Evolutionary conservation across 2,113 vertebrate species (phyloP).

Genomic region (Dinomys branickii): DNA sequence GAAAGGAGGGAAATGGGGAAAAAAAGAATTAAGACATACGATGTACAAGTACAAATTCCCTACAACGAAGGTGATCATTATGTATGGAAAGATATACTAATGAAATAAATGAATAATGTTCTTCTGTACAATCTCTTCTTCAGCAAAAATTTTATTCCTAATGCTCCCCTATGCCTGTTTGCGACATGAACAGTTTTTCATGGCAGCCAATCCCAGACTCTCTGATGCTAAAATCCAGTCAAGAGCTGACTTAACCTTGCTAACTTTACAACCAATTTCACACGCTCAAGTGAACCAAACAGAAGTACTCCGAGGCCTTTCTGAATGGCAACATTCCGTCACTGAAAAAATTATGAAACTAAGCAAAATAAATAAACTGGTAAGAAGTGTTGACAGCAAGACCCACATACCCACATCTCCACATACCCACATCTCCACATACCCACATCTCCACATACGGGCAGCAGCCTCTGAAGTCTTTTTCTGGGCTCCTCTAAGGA

Average conservation of each 20-base stretch:
- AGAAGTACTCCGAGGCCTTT: not conserved
- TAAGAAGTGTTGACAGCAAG: not conserved
- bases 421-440: not conserved
- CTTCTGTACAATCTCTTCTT: not conserved
- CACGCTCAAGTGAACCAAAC: not conserved
- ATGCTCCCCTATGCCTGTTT: not conserved
- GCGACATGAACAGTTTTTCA: not conserved
- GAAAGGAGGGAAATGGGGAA: not conserved
- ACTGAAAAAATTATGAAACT: not conserved
- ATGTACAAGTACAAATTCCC: not conserved
- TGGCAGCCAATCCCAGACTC: not conserved
- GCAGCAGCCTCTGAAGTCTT: not conserved
- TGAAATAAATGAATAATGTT: not conserved
- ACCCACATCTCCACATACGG: not conserved
- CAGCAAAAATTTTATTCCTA: not conserved
- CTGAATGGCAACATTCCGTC: not conserved
- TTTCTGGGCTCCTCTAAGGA: not conserved
- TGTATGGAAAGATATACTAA: not conserved
- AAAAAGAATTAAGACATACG: not conserved
- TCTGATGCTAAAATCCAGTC: not conserved
- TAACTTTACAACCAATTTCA: not conserved
- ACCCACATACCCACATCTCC: not conserved
- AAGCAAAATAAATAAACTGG: not conserved
- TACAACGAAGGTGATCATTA: not conserved
- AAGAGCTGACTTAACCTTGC: not conserved